Base-by-base conservation (phyloP, 2,888 invertebrate species). In the Onthophagus sagittarius region DNA sequence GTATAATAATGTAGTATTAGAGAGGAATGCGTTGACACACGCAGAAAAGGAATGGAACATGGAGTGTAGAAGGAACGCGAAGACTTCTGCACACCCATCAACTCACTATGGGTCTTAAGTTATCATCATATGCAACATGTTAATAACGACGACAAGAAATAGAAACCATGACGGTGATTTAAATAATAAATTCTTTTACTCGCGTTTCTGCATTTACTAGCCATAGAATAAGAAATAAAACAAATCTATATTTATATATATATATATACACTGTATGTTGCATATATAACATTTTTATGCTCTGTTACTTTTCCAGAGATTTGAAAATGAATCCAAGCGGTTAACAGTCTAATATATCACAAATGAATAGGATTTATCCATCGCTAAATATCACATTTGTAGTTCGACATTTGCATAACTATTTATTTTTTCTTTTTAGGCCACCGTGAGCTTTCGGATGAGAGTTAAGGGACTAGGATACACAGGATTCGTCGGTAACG, bases 51-150 rank as follows among this genome's bases (percentile, higher is more conserved):
- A 84, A 84, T 84, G 84, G 84, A 84, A 80, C 76, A 78, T 82
- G 84, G 84, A 84, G 83, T 83, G 83, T 83, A 79, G 80, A 83
- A 84, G 84, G 84, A 78, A 83, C 81, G 67, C 81, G 84, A 84
- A 84, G 84, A 84, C 84, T 84, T 84, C 84, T 84, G 84, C 83
- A 82, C 81, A 78, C 77, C 78, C 75, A 79, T 76, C 79, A 77
- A 83, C 80, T 79, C 82, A 82, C 81, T 77, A 82, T 81, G 79
- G 79, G 80, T 67, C 23, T 31, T 23, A 6, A 23, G 15, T 53
- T 73, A 11, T 14, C 62, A 62, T 62, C n/a, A 62, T n/a, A 62
- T 62, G 62, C 39, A 53, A 53, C 39, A 53, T 53, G 39, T 53
- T 53, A 53, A 9, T 53, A 53, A 53, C 39, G 11, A 53, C 39